Evolutionary conservation across 1,140 invertebrate species (phyloP).

Genomic region (Bombus soroeensis): DNA sequence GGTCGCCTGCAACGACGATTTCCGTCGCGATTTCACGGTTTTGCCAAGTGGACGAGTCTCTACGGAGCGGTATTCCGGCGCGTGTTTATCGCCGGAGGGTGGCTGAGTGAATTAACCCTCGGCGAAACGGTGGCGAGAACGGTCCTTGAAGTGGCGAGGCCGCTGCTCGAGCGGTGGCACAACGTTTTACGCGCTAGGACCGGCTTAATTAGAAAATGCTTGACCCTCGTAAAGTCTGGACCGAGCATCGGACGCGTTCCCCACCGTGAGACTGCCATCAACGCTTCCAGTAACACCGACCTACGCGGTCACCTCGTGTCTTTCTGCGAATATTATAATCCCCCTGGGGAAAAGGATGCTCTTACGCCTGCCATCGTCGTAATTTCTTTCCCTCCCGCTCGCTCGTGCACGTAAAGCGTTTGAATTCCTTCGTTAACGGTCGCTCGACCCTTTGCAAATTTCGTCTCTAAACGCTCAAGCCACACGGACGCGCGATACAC

Average conservation of each 20-base stretch:
- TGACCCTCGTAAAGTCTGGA: constrained; percentile 67
- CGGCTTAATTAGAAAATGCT: constrained; percentile 76
- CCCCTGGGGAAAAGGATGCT: constrained; percentile 11
- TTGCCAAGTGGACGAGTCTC: constrained; percentile 14
- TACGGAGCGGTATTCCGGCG: constrained; percentile 29
- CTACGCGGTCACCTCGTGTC: constrained; percentile 38
- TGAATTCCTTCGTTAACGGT: constrained; percentile 42
- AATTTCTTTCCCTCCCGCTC: constrained; percentile 22
- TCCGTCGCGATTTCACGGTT: constrained; percentile 24
- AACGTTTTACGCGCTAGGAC: constrained; percentile 70
- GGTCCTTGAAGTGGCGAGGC: constrained; percentile 45
- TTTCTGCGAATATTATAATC: constrained; percentile 54
- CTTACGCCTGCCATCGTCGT: constrained; percentile 15
- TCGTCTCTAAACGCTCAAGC: background rate
- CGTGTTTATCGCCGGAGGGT: constrained; percentile 52
- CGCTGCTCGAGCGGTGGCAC: constrained; percentile 43
- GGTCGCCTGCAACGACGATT: background rate
- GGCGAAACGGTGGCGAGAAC: constrained; percentile 1
- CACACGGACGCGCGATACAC: background rate
- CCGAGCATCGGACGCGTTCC: constrained; percentile 31
- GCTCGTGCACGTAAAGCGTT: background rate
- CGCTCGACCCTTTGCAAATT: background rate
- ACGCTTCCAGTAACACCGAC: constrained; percentile 27
- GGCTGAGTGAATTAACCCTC: constrained; percentile 60
- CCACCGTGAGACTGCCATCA: constrained; percentile 12